A percentile compares a stretch with the other conserved stretches of the same genome.
These are phyloP conservation scores for Lordiphosa mommai DNA, from an alignment of 1,140 invertebrate genomes.

Conservation along the genomic window DNA sequence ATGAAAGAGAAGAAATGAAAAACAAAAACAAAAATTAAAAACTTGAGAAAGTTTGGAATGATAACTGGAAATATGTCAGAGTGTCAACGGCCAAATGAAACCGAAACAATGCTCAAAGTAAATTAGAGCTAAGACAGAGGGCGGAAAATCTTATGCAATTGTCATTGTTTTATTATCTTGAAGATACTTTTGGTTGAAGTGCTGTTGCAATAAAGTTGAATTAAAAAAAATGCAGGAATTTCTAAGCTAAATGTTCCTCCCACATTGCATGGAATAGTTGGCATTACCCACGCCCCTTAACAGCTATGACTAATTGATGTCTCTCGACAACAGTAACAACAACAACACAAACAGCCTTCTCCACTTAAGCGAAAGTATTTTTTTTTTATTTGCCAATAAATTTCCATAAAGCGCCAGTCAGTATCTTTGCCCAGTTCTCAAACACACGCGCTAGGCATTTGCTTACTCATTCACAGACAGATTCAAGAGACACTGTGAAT, in stretches of 20 bases:
- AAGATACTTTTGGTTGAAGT: too few relatives aligned
- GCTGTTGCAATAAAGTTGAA: too few relatives aligned
- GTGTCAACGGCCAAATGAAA: constrained; percentile 8
- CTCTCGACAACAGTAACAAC: not conserved
- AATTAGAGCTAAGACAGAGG: too few relatives aligned
- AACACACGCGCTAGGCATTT: constrained; percentile 3
- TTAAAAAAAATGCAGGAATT: too few relatives aligned
- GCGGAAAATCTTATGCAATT: too few relatives aligned
- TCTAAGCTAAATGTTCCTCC: too few relatives aligned
- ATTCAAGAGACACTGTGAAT: not conserved
- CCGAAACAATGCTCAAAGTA: constrained; percentile 4
- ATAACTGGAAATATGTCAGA: constrained; percentile 39
- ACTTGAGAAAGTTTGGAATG: constrained; percentile 28
- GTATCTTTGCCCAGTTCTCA: constrained; percentile 1
- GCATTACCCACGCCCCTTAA: too few relatives aligned
- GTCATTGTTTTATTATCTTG: too few relatives aligned
- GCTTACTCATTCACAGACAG: constrained; percentile 5
- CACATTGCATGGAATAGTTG: too few relatives aligned
- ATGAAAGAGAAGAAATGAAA: constrained; percentile 1
- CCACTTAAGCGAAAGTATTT: constrained; percentile 7
- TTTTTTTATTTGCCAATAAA: constrained; percentile 9
- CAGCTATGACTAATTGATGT: too few relatives aligned
- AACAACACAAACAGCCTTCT: not conserved
- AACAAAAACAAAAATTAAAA: constrained; percentile 24
- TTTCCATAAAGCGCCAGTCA: constrained; percentile 7